These are phyloP conservation scores for Parnassius mnemosyne DNA, from an alignment of 2,888 invertebrate species.

Conservation along the genomic window DNA sequence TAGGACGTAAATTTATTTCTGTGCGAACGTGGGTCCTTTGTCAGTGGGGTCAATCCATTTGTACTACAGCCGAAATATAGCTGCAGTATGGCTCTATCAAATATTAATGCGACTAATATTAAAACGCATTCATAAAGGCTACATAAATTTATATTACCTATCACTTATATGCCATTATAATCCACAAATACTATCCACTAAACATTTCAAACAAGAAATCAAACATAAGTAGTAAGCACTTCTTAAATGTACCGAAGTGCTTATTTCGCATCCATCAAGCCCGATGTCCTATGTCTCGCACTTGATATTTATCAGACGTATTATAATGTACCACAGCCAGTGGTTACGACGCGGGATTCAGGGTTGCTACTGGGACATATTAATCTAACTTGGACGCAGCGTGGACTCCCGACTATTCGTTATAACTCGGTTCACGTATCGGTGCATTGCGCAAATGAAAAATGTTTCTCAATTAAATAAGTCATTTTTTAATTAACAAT, in stretches of 20 bases:
- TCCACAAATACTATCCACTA: constrained; percentile 6
- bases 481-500: too few relatives aligned
- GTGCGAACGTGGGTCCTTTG: too few relatives aligned
- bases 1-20: too few relatives aligned
- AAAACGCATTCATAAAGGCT: too few relatives aligned
- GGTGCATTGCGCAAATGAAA: not conserved
- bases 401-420: not conserved
- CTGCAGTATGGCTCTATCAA: too few relatives aligned
- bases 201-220: constrained; percentile 15
- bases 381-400: constrained; percentile 29
- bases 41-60: too few relatives aligned
- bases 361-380: constrained; percentile 31
- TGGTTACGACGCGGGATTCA: constrained; percentile 32
- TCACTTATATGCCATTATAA: constrained; percentile 1
- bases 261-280: constrained; percentile 26
- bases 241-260: constrained; percentile 21
- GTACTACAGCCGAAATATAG: too few relatives aligned
- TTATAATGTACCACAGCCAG: constrained; percentile 34
- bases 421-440: constrained; percentile 14
- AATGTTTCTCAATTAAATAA: too few relatives aligned
- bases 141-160: constrained; percentile 8
- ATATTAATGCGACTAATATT: too few relatives aligned
- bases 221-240: constrained; percentile 9
- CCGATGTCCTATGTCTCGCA: constrained; percentile 27
- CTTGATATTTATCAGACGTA: constrained; percentile 31